These are phyloP conservation scores for Trachymyrmex septentrionalis DNA, from an alignment of 1,140 invertebrate species.

Conservation along the genomic window DNA sequence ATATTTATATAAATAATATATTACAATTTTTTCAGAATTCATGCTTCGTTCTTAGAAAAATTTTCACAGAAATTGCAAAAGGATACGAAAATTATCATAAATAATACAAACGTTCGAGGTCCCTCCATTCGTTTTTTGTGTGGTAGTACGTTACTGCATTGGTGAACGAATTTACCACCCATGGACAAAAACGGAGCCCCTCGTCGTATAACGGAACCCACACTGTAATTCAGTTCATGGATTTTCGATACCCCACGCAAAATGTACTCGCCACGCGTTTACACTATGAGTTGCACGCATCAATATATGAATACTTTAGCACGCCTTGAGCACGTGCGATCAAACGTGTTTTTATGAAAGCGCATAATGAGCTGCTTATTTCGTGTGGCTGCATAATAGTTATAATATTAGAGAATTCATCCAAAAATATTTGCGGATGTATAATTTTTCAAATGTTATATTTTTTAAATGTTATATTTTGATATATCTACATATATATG, in stretches of 20 bases:
- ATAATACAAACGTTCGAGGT: constrained; percentile 82
- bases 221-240: constrained; percentile 78
- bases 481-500: not conserved
- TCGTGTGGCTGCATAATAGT: not conserved
- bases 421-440: not conserved
- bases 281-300: constrained; percentile 61
- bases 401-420: not conserved
- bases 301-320: constrained; percentile 41
- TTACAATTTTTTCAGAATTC: not conserved
- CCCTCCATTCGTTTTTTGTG: constrained; percentile 21
- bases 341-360: constrained; percentile 17
- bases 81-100: constrained; percentile 77
- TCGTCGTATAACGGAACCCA: constrained; percentile 52
- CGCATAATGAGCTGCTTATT: not conserved
- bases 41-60: not conserved
- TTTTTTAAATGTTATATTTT: not conserved
- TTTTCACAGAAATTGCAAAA: not conserved
- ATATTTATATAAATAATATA: not conserved
- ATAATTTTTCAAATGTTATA: not conserved
- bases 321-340: constrained; percentile 8
- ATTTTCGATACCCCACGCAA: constrained; percentile 64
- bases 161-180: constrained; percentile 77
- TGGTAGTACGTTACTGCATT: constrained; percentile 60
- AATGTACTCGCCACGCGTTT: constrained; percentile 62
- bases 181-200: constrained; percentile 81